Evolutionary conservation across 2,888 invertebrate genomes (phyloP).

Genomic region (Tineola bisselliella): DNA sequence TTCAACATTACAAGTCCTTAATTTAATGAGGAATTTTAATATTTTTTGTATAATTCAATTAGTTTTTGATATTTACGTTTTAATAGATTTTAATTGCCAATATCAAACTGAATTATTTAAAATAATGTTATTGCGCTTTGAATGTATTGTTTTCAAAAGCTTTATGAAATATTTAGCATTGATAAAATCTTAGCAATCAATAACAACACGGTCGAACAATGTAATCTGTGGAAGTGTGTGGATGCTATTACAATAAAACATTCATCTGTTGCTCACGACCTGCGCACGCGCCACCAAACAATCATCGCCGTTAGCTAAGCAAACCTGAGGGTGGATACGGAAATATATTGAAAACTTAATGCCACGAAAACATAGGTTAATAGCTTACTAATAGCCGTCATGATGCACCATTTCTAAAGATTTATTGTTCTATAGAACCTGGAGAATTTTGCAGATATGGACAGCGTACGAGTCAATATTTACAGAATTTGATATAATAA

Average conservation of each 20-base stretch:
- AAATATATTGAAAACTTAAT: constrained; percentile 26
- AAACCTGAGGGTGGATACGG: constrained; percentile 52
- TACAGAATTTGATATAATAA: no score
- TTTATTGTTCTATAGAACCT: neutral
- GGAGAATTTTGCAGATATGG: neutral
- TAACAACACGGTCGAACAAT: constrained; percentile 9
- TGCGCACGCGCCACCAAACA: constrained; percentile 28
- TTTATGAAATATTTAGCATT: constrained; percentile 11
- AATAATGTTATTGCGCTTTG: neutral
- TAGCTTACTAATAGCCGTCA: neutral
- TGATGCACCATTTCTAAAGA: neutral
- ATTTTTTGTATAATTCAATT: neutral
- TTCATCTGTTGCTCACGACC: constrained; percentile 29
- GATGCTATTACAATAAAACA: constrained; percentile 47
- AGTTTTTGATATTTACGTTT: neutral
- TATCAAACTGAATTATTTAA: no score
- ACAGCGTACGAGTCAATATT: no score
- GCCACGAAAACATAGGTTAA: constrained; percentile 9
- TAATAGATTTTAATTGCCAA: no score
- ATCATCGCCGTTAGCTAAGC: constrained; percentile 50
- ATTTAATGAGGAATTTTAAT: constrained; percentile 6
- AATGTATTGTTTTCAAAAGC: neutral
- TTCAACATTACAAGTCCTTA: constrained; percentile 19
- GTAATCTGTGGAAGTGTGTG: constrained; percentile 28
- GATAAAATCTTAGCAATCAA: constrained; percentile 12